Percentiles rank a stretch among this genome's conserved stretches.
Conservation (phyloP, 2,113 vertebrate genomes). For the Gopherus evgoodei region DNA sequence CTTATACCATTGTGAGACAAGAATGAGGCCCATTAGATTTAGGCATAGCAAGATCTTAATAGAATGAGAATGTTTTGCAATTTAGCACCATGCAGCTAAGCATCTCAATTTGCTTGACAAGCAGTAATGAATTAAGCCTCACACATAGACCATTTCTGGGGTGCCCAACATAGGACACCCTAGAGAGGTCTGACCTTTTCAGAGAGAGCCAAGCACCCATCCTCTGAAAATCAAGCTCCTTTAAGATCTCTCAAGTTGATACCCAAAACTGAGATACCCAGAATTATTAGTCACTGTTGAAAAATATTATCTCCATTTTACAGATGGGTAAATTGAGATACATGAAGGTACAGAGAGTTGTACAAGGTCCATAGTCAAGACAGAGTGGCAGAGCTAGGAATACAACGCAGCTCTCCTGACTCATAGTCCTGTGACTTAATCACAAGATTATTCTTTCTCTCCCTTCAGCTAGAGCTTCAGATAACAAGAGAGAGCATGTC, state of each 20-base stretch:
- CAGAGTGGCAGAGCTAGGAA: not conserved
- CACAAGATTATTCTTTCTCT: slow-evolving; percentile 67
- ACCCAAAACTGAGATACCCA: accelerated
- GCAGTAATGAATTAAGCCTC: slow-evolving; percentile 58
- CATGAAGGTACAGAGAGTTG: not conserved
- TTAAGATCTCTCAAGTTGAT: not conserved
- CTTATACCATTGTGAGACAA: slow-evolving; percentile 27
- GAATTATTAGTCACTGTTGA: accelerated
- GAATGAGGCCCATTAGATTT: slow-evolving; percentile 21
- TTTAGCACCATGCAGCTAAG: slow-evolving; percentile 35
- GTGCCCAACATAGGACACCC: not conserved
- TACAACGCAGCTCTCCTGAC: accelerated
- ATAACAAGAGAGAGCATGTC: not conserved
- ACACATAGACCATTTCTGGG: slow-evolving; percentile 11
- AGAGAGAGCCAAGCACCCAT: not conserved
- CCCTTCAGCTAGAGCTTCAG: slow-evolving; percentile 7
- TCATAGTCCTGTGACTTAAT: slow-evolving; percentile 50
- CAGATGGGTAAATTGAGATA: not conserved
- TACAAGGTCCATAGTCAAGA: not conserved
- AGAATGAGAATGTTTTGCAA: slow-evolving; percentile 51
- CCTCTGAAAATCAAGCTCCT: not conserved
- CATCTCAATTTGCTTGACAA: slow-evolving; percentile 64
- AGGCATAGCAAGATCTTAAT: not conserved
- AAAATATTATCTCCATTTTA: not conserved
- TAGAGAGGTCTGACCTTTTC: not conserved